phyloP scores from a whole-genome alignment of 2,113 vertebrate species.

The Pangasianodon hypophthalmus region DNA sequence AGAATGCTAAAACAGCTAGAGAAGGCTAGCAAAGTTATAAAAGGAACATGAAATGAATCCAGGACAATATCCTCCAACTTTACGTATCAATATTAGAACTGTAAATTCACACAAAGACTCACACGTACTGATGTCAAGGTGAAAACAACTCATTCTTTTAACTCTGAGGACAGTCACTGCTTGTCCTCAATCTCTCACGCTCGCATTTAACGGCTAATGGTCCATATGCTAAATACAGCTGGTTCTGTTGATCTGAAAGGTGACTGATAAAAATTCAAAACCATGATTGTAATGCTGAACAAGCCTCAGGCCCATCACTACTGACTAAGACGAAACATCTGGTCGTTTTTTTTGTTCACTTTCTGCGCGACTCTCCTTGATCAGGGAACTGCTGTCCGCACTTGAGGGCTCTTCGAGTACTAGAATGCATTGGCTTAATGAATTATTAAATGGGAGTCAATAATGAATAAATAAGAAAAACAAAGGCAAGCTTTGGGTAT shows the following conservation, averaged over 20 bases:
- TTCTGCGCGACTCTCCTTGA: not conserved
- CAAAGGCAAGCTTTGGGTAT: constrained; percentile 62
- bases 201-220: not conserved
- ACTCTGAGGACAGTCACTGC: not conserved
- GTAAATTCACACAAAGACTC: not conserved
- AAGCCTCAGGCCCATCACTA: constrained; percentile 11
- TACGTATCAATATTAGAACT: not conserved
- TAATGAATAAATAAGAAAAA: constrained; percentile 65
- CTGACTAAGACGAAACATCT: constrained; percentile 29
- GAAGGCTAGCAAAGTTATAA: not conserved
- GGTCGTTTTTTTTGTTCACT: not conserved
- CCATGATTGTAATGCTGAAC: constrained; percentile 21
- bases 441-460: constrained; percentile 70
- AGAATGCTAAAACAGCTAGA: not conserved
- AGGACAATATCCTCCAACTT: not conserved
- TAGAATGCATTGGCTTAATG: constrained; percentile 59
- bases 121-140: not conserved
- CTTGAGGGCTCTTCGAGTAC: constrained; percentile 54
- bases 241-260: not conserved
- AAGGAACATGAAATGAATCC: not conserved
- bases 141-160: not conserved
- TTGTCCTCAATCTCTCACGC: not conserved
- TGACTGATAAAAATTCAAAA: not conserved
- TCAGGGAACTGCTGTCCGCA: constrained; percentile 28
- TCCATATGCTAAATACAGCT: not conserved